Conservation (phyloP, 2,113 vertebrate species). For the Silurus meridionalis region DNA sequence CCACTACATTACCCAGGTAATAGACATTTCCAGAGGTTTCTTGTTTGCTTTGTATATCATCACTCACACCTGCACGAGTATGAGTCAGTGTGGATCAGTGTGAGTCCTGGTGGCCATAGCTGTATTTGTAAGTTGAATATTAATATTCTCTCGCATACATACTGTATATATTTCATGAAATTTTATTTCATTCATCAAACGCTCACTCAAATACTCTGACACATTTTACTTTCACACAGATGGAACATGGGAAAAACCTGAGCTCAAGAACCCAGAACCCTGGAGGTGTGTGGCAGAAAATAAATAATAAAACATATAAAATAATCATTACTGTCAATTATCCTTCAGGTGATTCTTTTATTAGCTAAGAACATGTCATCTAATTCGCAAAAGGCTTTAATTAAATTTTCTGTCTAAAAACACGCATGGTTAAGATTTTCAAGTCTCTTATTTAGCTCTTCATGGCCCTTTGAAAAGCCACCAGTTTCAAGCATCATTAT, state of each 20-base stretch:
- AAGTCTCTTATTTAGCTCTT: neutral
- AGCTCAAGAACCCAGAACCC: neutral
- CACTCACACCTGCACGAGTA: neutral
- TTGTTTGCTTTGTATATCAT: neutral
- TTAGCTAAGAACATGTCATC: neutral
- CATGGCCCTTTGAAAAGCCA: conserved; percentile 1
- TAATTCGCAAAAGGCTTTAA: neutral
- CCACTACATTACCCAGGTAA: neutral
- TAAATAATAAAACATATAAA: neutral
- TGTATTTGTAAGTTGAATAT: no score
- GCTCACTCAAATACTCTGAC: no score
- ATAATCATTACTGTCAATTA: neutral
- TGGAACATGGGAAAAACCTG: neutral
- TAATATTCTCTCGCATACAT: no score
- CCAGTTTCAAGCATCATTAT: neutral
- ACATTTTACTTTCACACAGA: no score
- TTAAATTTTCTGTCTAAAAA: neutral
- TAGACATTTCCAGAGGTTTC: neutral
- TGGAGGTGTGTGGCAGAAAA: neutral
- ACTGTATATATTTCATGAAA: neutral
- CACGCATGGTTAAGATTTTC: neutral
- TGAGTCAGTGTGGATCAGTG: no score
- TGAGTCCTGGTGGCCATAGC: no score
- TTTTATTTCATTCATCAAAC: no score
- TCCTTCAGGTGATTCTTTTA: neutral